Base-by-base conservation (phyloP, 2,888 invertebrate species). In the Drosophila borborema region DNA sequence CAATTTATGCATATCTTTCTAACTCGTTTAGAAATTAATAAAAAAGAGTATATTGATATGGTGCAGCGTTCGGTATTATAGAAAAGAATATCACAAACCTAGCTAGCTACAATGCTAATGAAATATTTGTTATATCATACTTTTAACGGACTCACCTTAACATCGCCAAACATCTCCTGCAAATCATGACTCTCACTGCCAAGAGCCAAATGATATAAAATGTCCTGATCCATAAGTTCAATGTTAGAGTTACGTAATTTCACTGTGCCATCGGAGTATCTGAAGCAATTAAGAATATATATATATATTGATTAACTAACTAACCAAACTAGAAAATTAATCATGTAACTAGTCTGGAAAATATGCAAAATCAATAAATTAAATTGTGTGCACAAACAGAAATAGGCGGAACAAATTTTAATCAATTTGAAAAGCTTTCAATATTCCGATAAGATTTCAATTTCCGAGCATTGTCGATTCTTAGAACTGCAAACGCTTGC, bases 91-190 rank as follows among this genome's bases (percentile, higher is more conserved):
- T 9, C 5, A 34, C 34, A 34, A 34, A 34, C 34, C 9, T 34
- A 34, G 34, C 1, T n/a, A n/a, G n/a, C n/a, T 34, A 34, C 12
- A 36, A 5, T 14, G 4, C 14, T 0, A 38, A 38, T 10, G 10
- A 5, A 16, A 40, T 41, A 41, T n/a, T 41, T 41, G 12, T 2
- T 1, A 6, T 45, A 20, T 45, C 2, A 12, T 6, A 8, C 23
- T 2, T 46, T 3, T 12, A 14, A 2, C 28, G n/a, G 10, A 77
- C 91, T 92, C 94, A 98, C 98, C 96, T 98, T 98, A 67, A 98
- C 96, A 93, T 99, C 99, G 14, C 97, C 97, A 92, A 99, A 99
- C 98, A 98, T 98, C 94, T 97, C 97, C 56, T 96, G 96, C 46
- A 98, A 95, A 92, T 98, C 98, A 91, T 98, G 97, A 20, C 97